Conservation (phyloP, 2,113 vertebrate genomes). For the Patagioenas fasciata region DNA sequence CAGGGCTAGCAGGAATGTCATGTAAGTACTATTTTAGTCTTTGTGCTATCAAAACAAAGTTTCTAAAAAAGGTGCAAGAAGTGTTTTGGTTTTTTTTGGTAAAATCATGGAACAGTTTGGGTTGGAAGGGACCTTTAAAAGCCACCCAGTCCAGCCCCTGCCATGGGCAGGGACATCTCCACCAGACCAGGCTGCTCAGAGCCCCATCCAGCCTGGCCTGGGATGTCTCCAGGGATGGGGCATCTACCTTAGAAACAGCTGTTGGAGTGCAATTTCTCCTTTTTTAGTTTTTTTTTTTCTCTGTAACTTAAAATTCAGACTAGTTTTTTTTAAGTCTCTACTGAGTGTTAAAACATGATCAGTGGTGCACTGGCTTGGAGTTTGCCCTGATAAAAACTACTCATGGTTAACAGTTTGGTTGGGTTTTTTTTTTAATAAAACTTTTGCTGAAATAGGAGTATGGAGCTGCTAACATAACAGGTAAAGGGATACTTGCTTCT, state of each 20-base stretch:
- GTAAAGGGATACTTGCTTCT: background rate
- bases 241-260: background rate
- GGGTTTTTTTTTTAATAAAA: background rate
- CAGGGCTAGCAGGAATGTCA: background rate
- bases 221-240: too few species aligned
- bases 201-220: too few species aligned
- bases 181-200: too few species aligned
- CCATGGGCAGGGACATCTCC: too few species aligned
- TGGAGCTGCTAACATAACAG: background rate
- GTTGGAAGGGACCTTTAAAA: too few species aligned
- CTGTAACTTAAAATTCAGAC: background rate
- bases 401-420: background rate
- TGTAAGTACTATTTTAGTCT: background rate
- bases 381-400: background rate
- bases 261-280: background rate
- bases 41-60: background rate
- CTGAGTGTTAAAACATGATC: background rate
- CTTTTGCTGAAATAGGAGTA: background rate
- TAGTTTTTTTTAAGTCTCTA: background rate
- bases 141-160: too few species aligned
- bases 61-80: background rate
- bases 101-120: background rate
- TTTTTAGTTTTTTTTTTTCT: background rate
- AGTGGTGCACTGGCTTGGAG: background rate
- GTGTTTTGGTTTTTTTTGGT: background rate